Evolutionary conservation across 2,797 vertebrate genomes (phyloP), one percentile per base, ranked within the genome.

Genomic region (Psittacula derbiana): DNA sequence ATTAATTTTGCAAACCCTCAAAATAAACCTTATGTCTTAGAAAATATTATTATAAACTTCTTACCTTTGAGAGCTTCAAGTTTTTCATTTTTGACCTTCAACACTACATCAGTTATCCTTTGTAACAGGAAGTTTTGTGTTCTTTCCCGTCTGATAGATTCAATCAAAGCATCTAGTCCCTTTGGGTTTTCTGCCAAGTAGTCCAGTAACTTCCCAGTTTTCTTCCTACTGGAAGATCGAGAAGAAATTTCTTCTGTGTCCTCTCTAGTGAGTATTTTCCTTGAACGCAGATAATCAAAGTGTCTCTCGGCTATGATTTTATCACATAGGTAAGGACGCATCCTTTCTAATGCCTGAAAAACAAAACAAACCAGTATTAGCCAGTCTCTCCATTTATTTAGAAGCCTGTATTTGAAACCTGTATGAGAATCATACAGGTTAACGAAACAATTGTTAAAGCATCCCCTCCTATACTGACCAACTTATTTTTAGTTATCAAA

Each of bases 201-300:
- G 97, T 99, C 99, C 97, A 99, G 41, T 95, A 99, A 65, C 91
- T 98, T 98, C 57, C 98, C 99, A 11, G 99, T 98, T 93, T 97
- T 98, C 97, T 99, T 99, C 47, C 98, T 98, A 91, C 99, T 98
- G 4, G 99, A 99, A 80, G 97, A 98, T 96, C 98, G 98, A 96
- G 98, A 99, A 98, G 98, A 98, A 96, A 99, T 99, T 92, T 99
- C 99, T 97, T 99, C 99, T 0, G 99, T 98, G 38, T 99, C 99
- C 49, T 99, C 99, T 90, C 98, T 98, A 5, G 98, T 99, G 89
- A 99, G 97, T 95, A 99, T 99, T 98, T 98, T 98, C 92, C 98
- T 98, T 8, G 99, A 99, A 46, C 99, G 99, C 3, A 99, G 97
- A 96, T 98, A 99, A 97, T 99, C 99, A 46, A 99, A 99, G 95